A percentile compares a stretch with the other conserved stretches of the same genome.
Evolutionary conservation across 1,140 invertebrate genomes (phyloP).

Genomic region (Brachionus koreanus): DNA sequence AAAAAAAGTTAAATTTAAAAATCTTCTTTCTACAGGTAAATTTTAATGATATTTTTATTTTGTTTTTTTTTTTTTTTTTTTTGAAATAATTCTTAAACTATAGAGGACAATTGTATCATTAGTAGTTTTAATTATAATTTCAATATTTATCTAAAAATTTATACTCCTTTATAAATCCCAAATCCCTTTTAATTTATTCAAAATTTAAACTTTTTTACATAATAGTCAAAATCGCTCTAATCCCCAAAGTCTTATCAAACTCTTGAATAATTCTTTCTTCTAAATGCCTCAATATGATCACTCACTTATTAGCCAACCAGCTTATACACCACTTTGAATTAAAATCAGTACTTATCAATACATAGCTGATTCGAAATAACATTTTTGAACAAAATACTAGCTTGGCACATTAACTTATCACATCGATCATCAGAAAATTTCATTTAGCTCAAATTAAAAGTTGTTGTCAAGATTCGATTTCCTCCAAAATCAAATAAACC

Average conservation of each 20-base stretch:
- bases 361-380: too few relatives aligned
- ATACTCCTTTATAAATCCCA: conserved; percentile 8
- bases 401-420: not conserved
- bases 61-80: too few relatives aligned
- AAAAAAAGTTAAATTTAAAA: conserved; percentile 35
- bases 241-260: conserved; percentile 30
- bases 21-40: conserved; percentile 23
- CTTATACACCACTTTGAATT: not conserved
- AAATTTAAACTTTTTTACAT: conserved; percentile 39
- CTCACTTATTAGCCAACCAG: not conserved
- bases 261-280: not conserved
- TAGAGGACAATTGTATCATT: conserved; percentile 40
- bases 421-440: not conserved
- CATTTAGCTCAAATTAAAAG: not conserved
- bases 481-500: not conserved
- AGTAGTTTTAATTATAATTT: conserved; percentile 40
- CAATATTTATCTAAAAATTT: conserved; percentile 36
- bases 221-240: conserved; percentile 15
- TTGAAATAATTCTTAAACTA: conserved; percentile 3
- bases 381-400: too few relatives aligned
- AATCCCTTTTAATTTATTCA: conserved; percentile 34
- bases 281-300: not conserved
- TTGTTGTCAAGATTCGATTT: not conserved
- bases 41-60: conserved; percentile 27
- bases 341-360: not conserved